Conservation (phyloP, 2,113 vertebrate species). For the Anolis sagrei region DNA sequence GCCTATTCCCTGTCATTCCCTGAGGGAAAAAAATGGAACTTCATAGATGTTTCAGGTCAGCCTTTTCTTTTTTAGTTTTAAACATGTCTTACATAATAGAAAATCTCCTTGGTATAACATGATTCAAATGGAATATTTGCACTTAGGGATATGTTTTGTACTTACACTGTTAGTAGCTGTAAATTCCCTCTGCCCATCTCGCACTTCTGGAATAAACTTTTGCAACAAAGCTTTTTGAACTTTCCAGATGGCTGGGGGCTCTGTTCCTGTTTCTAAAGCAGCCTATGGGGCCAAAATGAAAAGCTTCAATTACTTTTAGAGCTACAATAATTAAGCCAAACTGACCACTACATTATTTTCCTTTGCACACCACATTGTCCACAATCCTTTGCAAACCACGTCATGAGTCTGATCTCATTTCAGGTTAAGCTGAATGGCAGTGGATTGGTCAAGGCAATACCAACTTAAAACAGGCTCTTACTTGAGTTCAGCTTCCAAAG, state of each 20-base stretch:
- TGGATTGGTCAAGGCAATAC: not conserved
- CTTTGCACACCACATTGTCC: not conserved
- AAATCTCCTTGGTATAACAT: not conserved
- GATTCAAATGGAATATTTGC: constrained; percentile 31
- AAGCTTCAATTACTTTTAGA: not conserved
- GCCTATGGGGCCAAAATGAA: constrained; percentile 74
- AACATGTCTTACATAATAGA: not conserved
- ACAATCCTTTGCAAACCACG: not conserved
- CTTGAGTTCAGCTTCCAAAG: not conserved
- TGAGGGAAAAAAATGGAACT: not conserved
- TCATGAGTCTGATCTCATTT: no score
- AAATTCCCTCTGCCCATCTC: constrained; percentile 93
- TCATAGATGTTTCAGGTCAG: not conserved
- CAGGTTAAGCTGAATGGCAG: not conserved
- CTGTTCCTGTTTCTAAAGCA: constrained; percentile 88
- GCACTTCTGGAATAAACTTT: constrained; percentile 97
- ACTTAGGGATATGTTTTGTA: constrained; percentile 32
- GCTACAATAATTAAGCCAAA: not conserved
- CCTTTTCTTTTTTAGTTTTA: not conserved
- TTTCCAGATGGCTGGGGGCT: constrained; percentile 99
- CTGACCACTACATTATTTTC: not conserved
- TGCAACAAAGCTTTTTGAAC: constrained; percentile 98
- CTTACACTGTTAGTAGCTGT: constrained; percentile 98
- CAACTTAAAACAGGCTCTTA: not conserved
- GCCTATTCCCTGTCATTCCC: not conserved